Evolutionary conservation across 1,140 invertebrate genomes (phyloP), one percentile per base, ranked within the genome.

Genomic region (Linepithema humile): DNA sequence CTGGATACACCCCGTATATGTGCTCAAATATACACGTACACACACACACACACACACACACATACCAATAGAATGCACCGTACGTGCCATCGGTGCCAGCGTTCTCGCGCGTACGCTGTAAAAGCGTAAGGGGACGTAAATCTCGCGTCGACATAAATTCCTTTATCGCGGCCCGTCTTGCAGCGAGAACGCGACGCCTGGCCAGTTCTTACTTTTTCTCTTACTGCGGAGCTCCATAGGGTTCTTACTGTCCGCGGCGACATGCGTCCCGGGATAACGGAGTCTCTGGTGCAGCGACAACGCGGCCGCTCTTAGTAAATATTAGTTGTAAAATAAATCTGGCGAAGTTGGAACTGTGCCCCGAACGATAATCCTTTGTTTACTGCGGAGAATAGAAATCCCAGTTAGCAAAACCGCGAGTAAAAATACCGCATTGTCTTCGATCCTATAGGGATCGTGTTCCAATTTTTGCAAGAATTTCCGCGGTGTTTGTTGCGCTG

Each of bases 71-170:
- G 48, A 80, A 50, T 6, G 84, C 70, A 38, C 40, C 23, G 62
- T 35, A 67, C 23, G 73, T 43, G 57, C 20, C 4, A 5, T 53
- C 20, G 43, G 60, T 40, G 77, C 43, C 26, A 38, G 59, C 55
- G 57, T 48, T 32, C 53, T 29, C 67, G 55, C 65, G 64, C 69
- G 77, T 85, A 78, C 72, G 82, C 82, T 87, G 85, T 90, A 87
- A 82, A 88, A 87, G 88, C 83, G 84, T 84, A 86, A 88, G 60
- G 65, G 83, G 67, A 90, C 88, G 89, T 91, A 91, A 92, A 92
- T 92, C 91, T 91, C 77, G 70, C 83, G 75, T 86, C 88, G 85
- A 90, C 91, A 89, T 91, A 92, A 92, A 92, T 92, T 92, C 90
- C 84, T 91, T 91, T 92, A 92, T 92, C 91, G 86, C 83, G 62